These are phyloP conservation scores for Rhabditophanes sp. DNA, from an alignment of 2,888 invertebrate genomes.

Conservation along the genomic window DNA sequence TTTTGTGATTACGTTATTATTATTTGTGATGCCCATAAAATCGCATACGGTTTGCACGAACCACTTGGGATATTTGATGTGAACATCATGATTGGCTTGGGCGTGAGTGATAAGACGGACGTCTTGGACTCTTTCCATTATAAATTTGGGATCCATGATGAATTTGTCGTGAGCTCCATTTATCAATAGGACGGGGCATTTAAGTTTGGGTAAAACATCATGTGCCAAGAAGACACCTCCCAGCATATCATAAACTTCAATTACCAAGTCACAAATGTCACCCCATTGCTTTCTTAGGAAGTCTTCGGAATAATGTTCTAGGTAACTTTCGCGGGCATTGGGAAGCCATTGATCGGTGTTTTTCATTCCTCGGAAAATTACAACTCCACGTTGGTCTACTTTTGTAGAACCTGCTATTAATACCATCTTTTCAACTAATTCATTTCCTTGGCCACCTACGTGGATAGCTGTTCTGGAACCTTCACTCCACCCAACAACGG, in stretches of 20 bases:
- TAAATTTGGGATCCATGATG: slow-evolving; percentile 30
- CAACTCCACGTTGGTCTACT: slow-evolving; percentile 33
- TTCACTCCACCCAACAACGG: slow-evolving; percentile 19
- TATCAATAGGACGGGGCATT: slow-evolving; percentile 27
- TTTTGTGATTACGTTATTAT: too few species aligned
- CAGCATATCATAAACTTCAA: slow-evolving; percentile 34
- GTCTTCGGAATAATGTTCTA: slow-evolving; percentile 32
- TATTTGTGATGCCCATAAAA: too few species aligned
- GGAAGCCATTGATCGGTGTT: slow-evolving; percentile 41
- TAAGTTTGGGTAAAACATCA: slow-evolving; percentile 22
- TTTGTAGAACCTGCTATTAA: slow-evolving; percentile 33
- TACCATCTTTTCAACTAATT: slow-evolving; percentile 22
- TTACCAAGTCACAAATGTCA: slow-evolving; percentile 38
- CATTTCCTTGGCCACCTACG: slow-evolving; percentile 30
- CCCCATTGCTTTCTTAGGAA: slow-evolving; percentile 38
- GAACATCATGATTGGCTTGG: slow-evolving; percentile 40
- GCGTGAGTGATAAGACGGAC: slow-evolving; percentile 16
- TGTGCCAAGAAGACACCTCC: slow-evolving; percentile 38
- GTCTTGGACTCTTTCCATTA: slow-evolving; percentile 21
- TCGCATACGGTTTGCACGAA: slow-evolving; percentile 10
- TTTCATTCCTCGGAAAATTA: slow-evolving; percentile 41
- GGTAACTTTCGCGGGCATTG: slow-evolving; percentile 25
- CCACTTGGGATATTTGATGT: slow-evolving; percentile 40
- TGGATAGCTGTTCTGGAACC: slow-evolving; percentile 38
- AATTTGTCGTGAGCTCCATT: slow-evolving; percentile 36